Evolutionary conservation across 2,888 invertebrate species (phyloP).

Genomic region (Argyra leucocephala): DNA sequence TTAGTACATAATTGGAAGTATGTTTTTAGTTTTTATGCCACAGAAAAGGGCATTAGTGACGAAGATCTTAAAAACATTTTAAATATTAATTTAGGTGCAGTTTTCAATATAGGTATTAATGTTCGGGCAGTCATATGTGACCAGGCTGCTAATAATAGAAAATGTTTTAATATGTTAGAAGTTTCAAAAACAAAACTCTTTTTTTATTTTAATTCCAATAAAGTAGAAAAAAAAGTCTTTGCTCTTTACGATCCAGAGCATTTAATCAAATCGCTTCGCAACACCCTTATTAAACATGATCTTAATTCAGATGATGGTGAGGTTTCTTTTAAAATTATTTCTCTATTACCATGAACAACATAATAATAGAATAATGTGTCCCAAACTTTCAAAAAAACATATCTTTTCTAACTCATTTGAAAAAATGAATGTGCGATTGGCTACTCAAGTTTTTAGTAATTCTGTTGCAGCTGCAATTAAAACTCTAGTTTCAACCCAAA

Average conservation of each 20-base stretch:
- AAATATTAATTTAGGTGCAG: background rate
- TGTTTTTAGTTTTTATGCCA: background rate
- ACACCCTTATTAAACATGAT: background rate
- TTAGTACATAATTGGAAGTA: background rate
- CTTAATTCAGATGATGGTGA: conserved; percentile 4
- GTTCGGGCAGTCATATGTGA: conserved; percentile 1
- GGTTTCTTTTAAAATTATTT: background rate
- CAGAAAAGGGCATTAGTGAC: background rate
- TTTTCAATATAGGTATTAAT: background rate
- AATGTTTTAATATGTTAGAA: too few relatives aligned
- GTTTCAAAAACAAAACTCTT: background rate
- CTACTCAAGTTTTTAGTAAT: too few relatives aligned
- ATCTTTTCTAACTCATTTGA: too few relatives aligned
- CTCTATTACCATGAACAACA: background rate
- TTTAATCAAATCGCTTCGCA: background rate
- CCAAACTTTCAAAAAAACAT: too few relatives aligned
- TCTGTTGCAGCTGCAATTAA: too few relatives aligned
- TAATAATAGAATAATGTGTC: background rate
- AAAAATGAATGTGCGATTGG: too few relatives aligned
- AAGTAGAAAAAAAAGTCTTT: background rate
- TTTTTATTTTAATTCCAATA: background rate
- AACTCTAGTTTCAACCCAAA: background rate
- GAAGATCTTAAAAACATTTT: background rate
- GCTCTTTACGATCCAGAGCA: background rate
- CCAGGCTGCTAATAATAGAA: conserved; percentile 1